Base-by-base conservation (phyloP, 2,888 invertebrate genomes). In the Selenia dentaria region DNA sequence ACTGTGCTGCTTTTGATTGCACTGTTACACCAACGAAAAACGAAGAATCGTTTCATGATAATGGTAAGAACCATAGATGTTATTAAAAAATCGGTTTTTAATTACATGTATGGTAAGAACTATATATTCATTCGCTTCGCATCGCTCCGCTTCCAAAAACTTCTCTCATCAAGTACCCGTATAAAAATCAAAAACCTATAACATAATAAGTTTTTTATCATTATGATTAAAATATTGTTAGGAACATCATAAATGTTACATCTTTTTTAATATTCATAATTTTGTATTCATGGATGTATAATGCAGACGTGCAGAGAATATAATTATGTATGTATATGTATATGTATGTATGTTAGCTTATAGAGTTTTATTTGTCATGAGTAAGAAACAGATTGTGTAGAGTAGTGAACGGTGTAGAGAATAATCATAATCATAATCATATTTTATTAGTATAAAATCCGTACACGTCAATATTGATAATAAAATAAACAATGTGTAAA, bases 231-330 rank as follows among this genome's bases (percentile, higher is more conserved):
- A 74, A 76, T 64, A 64, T 48, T 59, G 73, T 65, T 58, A 36
- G 66, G 68, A 68, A 59, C 59, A 64, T 64, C 63, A 53, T 62
- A 69, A 66, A 65, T 57, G 51, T 52, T 41, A 54, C 58, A 56
- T 61, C 61, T 34, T 46, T 52, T 62, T 75, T 83, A 82, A 83
- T 83, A 79, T 79, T 78, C 72, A 84, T 84, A 73, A 83, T 83
- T 76, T 76, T 54, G 63, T 67, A 43, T 57, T 32, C 47, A 53
- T 47, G 47, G 47, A 46, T 48, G 50, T 18, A 34, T 58, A 44
- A 50, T 55, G 54, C 59, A 45, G 22, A 39, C 38, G 20, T 36
- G 48, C 58, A 11, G 9, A 13, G 26, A 54, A 63, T 70, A 67
- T 74, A 54, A 71, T 72, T 63, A 70, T 39, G 54, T 51, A 46